A percentile compares a stretch with the other conserved stretches of the same genome.
Conservation (phyloP, 1,140 invertebrate species). For the Andrena cerasifolii region DNA sequence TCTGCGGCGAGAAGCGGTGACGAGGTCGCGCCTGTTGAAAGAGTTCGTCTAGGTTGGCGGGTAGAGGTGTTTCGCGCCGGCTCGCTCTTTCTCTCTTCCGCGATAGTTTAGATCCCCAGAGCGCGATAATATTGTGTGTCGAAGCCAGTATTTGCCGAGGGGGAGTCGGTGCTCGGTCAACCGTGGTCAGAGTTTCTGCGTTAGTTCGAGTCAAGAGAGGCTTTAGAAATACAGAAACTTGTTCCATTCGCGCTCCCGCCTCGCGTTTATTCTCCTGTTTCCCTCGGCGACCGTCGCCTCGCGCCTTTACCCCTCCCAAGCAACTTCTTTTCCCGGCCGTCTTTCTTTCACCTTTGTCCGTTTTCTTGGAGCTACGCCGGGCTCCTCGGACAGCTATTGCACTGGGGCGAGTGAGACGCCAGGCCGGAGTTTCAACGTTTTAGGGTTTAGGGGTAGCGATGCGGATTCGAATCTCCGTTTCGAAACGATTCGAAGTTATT, state of each 20-base stretch:
- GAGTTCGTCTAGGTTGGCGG: slow-evolving; percentile 23
- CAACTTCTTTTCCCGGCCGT: not conserved
- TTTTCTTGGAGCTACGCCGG: too few species aligned
- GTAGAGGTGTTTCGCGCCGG: slow-evolving; percentile 32
- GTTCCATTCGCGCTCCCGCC: slow-evolving; percentile 54
- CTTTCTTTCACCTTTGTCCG: not conserved
- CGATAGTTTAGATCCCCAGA: slow-evolving; percentile 71
- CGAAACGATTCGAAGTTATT: too few species aligned
- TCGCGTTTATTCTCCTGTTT: slow-evolving; percentile 31
- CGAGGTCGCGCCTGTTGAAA: slow-evolving; percentile 23
- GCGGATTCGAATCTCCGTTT: too few species aligned
- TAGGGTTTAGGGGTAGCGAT: too few species aligned
- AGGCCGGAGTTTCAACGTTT: too few species aligned
- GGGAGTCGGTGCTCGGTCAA: slow-evolving; percentile 39
- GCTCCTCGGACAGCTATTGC: too few species aligned
- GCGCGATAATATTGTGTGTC: slow-evolving; percentile 74
- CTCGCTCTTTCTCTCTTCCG: slow-evolving; percentile 28
- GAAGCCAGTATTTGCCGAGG: slow-evolving; percentile 69
- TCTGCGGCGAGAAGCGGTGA: not conserved
- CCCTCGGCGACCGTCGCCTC: slow-evolving; percentile 16
- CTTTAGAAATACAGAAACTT: slow-evolving; percentile 73
- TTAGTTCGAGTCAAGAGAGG: slow-evolving; percentile 33
- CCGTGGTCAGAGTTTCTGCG: slow-evolving; percentile 27
- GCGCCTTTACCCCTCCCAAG: not conserved
- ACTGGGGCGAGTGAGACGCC: too few species aligned